Conservation (phyloP, 2,797 vertebrate genomes). For the Cichlasoma orientale region DNA sequence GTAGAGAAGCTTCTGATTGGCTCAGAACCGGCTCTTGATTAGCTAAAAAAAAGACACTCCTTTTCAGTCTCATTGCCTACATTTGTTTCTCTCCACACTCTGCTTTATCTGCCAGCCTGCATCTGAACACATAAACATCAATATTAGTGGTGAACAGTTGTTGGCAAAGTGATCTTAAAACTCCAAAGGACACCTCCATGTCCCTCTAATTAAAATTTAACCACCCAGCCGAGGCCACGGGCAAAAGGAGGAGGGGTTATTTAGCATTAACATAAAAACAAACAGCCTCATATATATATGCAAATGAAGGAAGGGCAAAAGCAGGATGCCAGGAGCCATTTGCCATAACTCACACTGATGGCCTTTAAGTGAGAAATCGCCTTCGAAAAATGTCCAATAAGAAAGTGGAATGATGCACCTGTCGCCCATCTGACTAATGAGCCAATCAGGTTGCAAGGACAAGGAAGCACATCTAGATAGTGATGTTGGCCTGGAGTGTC, state of each 20-base stretch:
- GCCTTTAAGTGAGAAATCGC: constrained; percentile 65
- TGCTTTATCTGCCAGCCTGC: constrained; percentile 55
- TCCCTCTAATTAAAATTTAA: constrained; percentile 71
- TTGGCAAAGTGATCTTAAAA: constrained; percentile 69
- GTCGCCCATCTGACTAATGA: constrained; percentile 73
- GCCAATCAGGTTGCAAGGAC: constrained; percentile 74
- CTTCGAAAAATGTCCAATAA: constrained; percentile 64
- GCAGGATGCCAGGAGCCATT: constrained; percentile 55
- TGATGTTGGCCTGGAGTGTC: constrained; percentile 46
- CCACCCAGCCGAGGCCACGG: constrained; percentile 40
- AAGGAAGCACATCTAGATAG: constrained; percentile 52
- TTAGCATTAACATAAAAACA: constrained; percentile 75
- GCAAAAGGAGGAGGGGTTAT: constrained; percentile 29
- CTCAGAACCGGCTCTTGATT: neutral
- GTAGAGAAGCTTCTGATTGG: constrained; percentile 15
- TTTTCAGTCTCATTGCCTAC: neutral
- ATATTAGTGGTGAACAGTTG: constrained; percentile 67
- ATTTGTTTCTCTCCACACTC: constrained; percentile 3
- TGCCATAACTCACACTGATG: constrained; percentile 70
- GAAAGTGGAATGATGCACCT: constrained; percentile 72
- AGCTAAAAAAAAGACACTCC: neutral
- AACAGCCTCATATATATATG: constrained; percentile 67
- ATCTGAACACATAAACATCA: constrained; percentile 62
- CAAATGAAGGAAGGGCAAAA: constrained; percentile 62
- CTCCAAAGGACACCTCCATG: constrained; percentile 66